Base-by-base conservation (phyloP, 1,140 invertebrate species). In the Musca vetustissima region DNA sequence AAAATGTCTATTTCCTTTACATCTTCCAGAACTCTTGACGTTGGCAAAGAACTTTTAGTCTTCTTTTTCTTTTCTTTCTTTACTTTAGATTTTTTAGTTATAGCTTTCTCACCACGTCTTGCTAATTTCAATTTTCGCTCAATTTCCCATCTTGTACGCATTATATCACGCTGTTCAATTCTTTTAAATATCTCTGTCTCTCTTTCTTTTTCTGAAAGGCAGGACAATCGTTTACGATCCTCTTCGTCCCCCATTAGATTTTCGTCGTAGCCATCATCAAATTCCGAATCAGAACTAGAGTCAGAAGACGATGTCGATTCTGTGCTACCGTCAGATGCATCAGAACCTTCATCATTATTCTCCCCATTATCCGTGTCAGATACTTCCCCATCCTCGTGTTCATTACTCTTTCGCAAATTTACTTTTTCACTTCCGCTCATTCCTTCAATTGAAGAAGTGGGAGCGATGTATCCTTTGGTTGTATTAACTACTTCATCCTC, bases 131-230 rank as follows among this genome's bases (percentile, higher is more conserved):
- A 82, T 81, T 98, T 98, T 70, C 96, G 92, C 76, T 98, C 94
- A 67, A 98, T 98, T 83, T 98, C 96, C 90, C 97, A 98, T 78
- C 96, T 67, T 6, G 93, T 97, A 80, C 94, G 94, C 87, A 98
- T 91, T 0, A 93, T 88, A 85, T 98, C 95, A 76, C 97, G 85
- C 78, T 95, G 91, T 83, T 98, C 97, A 61, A 97, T 95, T 66
- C 97, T 88, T 81, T 98, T 97, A 80, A 95, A 99, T 75, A 99
- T 92, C 84, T 98, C 96, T 73, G 97, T 95, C 84, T 99, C 97
- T 69, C 97, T 85, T 82, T 99, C 97, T 78, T 97, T 98, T 78
- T 98, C 97, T 0, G 96, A 98, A 89, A 99, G 93, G 71, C 92
- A 89, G 11, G 94, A 93, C 2, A 99, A 84, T 1, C 93, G 85